Base-by-base conservation (phyloP, 1,140 invertebrate species). In the Leguminivora glycinivorella region DNA sequence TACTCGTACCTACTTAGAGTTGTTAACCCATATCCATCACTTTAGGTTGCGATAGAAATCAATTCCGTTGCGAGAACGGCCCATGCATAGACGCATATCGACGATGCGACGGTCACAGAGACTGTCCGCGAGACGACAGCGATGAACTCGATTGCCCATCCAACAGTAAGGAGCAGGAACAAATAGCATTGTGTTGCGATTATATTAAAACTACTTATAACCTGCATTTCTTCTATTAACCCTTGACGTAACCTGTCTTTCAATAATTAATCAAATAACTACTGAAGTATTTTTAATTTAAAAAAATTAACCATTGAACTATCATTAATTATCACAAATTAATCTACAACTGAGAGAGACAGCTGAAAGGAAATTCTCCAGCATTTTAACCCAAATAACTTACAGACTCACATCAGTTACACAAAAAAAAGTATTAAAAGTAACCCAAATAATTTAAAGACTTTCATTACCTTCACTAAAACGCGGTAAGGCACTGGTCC, bases 61-160 rank as follows among this genome's bases (percentile, higher is more conserved):
- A 93, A 72, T 94, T 93, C 85, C 87, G 93, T 52, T 96, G 95
- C 82, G 94, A 95, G 79, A 95, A 94, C 72, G 95, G 94, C 19
- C 93, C 94, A 0, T 96, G 95, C 80, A 94, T 96, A 75, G 80
- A 88, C 26, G 70, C 83, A 40, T 74, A 74, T 2, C 85, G 89
- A 19, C 92, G 94, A 29, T 96, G 95, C 80, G 93, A 96, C 80
- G 93, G 93, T 19, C 87, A 83, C 17, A 76, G 93, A 31, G 94
- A 96, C 87, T 96, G 95, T 92, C 94, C 94, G 0, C 89, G 82
- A 43, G 95, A 95, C 86, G 89, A 80, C 78, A 94, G 94, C 76
- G 95, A 95, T 85, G 95, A 96, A 90, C 84, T 94, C 71, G 93
- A 95, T 81, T 95, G 95, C 85, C 85, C 87, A 4, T 7, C 73